Conservation (phyloP, 2,797 vertebrate species). For the Alca torda region DNA sequence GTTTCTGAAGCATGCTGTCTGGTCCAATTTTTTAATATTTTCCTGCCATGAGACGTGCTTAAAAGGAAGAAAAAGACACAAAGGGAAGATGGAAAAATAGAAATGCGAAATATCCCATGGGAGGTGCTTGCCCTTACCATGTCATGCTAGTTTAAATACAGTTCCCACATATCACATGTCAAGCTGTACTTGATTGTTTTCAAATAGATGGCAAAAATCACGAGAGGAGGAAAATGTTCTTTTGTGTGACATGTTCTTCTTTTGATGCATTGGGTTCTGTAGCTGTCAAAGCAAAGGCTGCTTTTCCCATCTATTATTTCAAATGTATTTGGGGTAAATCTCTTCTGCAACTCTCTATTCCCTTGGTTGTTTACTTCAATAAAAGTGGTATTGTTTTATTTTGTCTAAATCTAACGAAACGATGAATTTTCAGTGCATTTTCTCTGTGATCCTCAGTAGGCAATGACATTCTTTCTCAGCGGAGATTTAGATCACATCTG, state of each 20-base stretch:
- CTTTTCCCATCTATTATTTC: conserved; percentile 26
- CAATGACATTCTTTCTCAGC: conserved; percentile 11
- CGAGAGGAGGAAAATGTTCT: conserved; percentile 26
- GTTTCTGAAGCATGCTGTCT: neutral
- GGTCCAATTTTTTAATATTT: neutral
- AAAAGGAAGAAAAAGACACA: neutral
- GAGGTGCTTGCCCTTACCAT: conserved; percentile 31
- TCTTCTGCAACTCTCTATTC: neutral
- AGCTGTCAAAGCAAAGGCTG: conserved; percentile 46
- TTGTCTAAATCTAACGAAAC: neutral
- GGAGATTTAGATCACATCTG: conserved; percentile 30
- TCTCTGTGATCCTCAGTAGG: neutral
- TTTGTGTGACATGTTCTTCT: conserved; percentile 36
- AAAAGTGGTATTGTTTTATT: neutral
- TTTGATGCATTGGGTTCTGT: conserved; percentile 43
- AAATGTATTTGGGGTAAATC: conserved; percentile 27
- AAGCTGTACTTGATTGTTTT: conserved; percentile 50
- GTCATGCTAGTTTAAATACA: conserved; percentile 56
- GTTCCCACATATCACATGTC: conserved; percentile 45
- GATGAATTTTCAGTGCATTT: conserved; percentile 27
- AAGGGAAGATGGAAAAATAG: conserved; percentile 23
- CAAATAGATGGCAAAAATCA: conserved; percentile 57
- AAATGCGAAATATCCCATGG: conserved; percentile 10
- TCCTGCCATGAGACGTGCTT: neutral
- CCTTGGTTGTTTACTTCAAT: conserved; percentile 38